Conservation (phyloP, 2,113 vertebrate species). For the Thalassoma bifasciatum region DNA sequence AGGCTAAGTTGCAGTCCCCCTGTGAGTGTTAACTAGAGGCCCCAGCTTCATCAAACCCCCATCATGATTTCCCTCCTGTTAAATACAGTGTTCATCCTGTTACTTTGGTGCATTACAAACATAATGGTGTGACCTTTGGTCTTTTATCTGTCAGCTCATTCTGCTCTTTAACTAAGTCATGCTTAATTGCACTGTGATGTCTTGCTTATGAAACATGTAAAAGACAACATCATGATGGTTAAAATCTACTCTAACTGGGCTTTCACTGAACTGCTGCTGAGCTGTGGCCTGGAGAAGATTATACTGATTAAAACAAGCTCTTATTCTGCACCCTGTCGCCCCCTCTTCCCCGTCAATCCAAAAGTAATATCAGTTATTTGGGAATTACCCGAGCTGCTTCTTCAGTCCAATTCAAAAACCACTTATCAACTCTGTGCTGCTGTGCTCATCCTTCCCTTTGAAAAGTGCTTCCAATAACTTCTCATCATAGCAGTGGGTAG, state of each 20-base stretch:
- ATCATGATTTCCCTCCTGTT: not conserved
- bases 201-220: not conserved
- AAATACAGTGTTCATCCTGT: not conserved
- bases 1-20: not conserved
- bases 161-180: not conserved
- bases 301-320: constrained; percentile 26
- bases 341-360: not conserved
- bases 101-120: not conserved
- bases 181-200: not conserved
- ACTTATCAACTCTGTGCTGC: not conserved
- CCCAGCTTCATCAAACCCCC: not conserved
- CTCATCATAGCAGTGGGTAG: not conserved
- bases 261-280: not conserved
- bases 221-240: constrained; percentile 3
- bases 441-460: not conserved
- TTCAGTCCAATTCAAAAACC: constrained; percentile 1
- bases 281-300: constrained; percentile 24
- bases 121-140: not conserved
- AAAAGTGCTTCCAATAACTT: not conserved
- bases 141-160: not conserved
- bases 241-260: constrained; percentile 13
- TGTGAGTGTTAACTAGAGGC: not conserved
- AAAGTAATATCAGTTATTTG: not conserved
- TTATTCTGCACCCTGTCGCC: constrained; percentile 9
- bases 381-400: not conserved